Evolutionary conservation across 2,797 vertebrate species (phyloP).

Genomic region (Siniperca scherzeri): DNA sequence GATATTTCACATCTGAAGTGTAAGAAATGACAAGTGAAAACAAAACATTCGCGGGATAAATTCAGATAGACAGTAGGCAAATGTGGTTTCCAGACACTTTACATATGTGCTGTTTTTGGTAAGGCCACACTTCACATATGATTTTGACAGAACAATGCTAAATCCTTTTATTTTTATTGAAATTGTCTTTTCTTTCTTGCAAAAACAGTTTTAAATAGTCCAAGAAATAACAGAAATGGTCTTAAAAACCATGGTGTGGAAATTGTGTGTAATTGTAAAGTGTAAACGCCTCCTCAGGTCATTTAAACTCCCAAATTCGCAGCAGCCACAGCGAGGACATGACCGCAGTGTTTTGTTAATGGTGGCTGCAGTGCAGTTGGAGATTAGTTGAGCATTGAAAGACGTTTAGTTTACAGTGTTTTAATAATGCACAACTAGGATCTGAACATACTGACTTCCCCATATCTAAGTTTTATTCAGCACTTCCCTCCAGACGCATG

Average conservation of each 20-base stretch:
- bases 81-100: too few species aligned
- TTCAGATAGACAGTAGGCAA: neutral
- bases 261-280: too few species aligned
- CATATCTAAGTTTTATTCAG: neutral
- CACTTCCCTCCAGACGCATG: too few species aligned
- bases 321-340: neutral
- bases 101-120: too few species aligned
- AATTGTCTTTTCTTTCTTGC: neutral
- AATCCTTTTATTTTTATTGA: too few species aligned
- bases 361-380: neutral
- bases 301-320: neutral
- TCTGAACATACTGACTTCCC: neutral
- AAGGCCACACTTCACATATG: too few species aligned
- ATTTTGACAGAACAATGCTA: neutral
- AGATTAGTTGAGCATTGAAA: neutral
- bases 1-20: too few species aligned
- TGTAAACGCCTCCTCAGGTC: too few species aligned
- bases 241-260: too few species aligned
- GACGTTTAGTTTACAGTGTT: neutral
- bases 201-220: too few species aligned
- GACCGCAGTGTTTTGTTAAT: neutral
- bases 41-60: neutral
- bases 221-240: neutral
- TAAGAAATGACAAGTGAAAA: neutral
- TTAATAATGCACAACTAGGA: neutral